Evolutionary conservation across 2,113 vertebrate species (phyloP).

Genomic region (Gallinago jamesoni): DNA sequence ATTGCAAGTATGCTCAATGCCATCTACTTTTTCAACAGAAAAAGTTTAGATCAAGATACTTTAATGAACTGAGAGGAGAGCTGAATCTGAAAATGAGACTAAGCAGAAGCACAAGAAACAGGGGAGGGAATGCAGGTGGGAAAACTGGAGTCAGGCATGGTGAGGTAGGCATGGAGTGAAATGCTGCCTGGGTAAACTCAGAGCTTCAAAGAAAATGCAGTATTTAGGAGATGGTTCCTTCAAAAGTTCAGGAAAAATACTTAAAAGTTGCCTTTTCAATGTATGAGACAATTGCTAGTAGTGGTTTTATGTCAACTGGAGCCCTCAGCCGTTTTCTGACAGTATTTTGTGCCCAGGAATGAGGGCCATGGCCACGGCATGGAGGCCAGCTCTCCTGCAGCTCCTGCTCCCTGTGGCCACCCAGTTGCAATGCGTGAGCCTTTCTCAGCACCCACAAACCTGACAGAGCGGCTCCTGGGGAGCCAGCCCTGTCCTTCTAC

Average conservation of each 20-base stretch:
- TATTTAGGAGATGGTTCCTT: not conserved
- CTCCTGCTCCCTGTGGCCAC: not conserved
- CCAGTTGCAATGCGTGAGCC: not conserved
- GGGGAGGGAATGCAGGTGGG: not conserved
- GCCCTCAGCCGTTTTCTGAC: not conserved
- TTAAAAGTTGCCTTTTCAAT: not conserved
- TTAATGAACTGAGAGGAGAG: not conserved
- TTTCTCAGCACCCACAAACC: not conserved
- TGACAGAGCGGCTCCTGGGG: accelerated
- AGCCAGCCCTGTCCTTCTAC: not conserved
- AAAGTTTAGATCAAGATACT: not conserved
- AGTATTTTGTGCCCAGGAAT: not conserved
- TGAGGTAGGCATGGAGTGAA: not conserved
- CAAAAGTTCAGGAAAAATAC: not conserved
- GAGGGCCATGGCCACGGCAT: accelerated
- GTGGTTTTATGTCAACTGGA: not conserved
- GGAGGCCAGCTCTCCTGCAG: not conserved
- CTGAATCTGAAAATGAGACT: not conserved
- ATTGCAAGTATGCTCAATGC: not conserved
- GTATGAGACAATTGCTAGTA: not conserved
- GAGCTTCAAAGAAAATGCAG: not conserved
- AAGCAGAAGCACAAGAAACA: not conserved
- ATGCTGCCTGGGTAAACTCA: not conserved
- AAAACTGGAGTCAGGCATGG: not conserved
- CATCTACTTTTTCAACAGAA: not conserved